Percentiles rank a stretch among this genome's conserved stretches.
These are phyloP conservation scores for Parotia lawesii DNA, from an alignment of 2,113 vertebrate species.

Conservation along the genomic window DNA sequence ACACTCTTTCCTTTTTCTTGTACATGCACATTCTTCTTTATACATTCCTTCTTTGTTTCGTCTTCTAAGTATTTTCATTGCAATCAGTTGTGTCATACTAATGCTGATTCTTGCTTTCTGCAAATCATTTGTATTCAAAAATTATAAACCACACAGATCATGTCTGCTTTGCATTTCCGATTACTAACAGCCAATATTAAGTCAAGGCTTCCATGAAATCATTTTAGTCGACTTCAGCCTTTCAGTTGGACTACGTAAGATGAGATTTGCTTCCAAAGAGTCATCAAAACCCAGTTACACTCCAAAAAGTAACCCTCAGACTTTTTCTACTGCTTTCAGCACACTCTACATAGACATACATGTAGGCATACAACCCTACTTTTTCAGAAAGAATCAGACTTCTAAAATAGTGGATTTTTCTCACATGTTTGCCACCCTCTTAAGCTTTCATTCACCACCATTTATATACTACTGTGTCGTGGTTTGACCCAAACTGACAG, in stretches of 20 bases:
- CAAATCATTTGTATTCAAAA: not conserved
- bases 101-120: not conserved
- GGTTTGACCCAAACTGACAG: too few species aligned
- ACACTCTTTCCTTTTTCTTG: not conserved
- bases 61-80: not conserved
- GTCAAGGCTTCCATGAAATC: not conserved
- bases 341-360: not conserved
- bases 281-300: not conserved
- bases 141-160: not conserved
- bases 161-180: not conserved
- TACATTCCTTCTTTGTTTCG: not conserved
- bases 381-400: not conserved
- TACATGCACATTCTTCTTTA: not conserved
- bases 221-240: not conserved
- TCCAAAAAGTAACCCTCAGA: not conserved
- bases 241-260: not conserved
- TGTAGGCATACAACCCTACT: not conserved
- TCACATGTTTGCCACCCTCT: not conserved
- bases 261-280: not conserved
- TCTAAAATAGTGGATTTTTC: not conserved
- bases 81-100: not conserved
- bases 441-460: not conserved
- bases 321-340: not conserved
- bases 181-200: not conserved
- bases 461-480: not conserved